Evolutionary conservation across 2,113 vertebrate species (phyloP).

Genomic region (Progne subis): DNA sequence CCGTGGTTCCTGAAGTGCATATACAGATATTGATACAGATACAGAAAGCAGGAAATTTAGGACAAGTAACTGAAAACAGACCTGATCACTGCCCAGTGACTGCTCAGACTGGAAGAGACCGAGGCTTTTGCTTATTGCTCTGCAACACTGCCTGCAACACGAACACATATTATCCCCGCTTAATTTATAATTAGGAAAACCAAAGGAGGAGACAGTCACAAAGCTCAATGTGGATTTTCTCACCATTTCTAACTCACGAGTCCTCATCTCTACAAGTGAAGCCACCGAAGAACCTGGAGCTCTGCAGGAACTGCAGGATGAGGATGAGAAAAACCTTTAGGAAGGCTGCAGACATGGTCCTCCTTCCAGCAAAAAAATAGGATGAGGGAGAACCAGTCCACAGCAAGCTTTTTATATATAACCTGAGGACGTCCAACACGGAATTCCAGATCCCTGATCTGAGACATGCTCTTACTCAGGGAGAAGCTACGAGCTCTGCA

Average conservation of each 20-base stretch:
- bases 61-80: constrained; percentile 39
- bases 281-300: neutral
- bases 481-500: accelerated
- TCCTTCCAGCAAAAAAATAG: neutral
- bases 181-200: neutral
- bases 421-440: neutral
- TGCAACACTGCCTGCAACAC: neutral
- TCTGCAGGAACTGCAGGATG: neutral
- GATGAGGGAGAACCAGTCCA: neutral
- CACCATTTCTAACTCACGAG: neutral
- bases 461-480: neutral
- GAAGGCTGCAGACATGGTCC: neutral
- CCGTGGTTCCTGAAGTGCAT: constrained; percentile 10
- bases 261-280: neutral
- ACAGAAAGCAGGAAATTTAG: constrained; percentile 12
- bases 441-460: neutral
- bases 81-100: constrained; percentile 10
- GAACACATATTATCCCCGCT: neutral
- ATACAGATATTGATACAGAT: neutral
- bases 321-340: neutral
- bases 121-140: constrained; percentile 5
- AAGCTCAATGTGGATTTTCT: neutral
- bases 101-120: constrained; percentile 8
- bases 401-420: neutral
- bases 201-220: neutral